These are phyloP conservation scores for Aphrocallistes beatrix DNA, from an alignment of 37 sponge, comb jelly and placozoan genomes.

Conservation along the genomic window DNA sequence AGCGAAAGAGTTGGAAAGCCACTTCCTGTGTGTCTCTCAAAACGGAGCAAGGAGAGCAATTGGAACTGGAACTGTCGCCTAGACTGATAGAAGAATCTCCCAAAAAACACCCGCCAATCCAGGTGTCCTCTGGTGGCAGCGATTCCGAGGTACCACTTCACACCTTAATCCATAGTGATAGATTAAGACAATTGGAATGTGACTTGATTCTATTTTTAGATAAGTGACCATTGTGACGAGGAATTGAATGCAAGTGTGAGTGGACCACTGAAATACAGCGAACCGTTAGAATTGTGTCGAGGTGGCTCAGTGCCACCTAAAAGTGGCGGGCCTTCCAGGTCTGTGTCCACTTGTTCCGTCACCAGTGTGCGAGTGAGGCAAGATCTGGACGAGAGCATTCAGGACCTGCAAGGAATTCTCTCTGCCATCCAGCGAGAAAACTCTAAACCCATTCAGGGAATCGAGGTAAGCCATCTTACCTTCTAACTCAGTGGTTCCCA, in stretches of 20 bases:
- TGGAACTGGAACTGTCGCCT: neutral
- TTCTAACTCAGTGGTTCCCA: no score
- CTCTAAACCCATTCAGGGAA: no score
- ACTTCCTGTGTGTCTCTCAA: neutral
- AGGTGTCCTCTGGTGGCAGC: neutral
- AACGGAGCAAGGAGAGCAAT: neutral
- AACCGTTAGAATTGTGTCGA: neutral
- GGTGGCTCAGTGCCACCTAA: neutral
- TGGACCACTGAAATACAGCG: neutral
- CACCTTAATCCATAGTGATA: neutral
- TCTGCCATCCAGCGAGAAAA: neutral
- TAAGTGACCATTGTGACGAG: constrained; percentile 13
- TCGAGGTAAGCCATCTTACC: no score
- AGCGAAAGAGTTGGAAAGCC: constrained; percentile 51
- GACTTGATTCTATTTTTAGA: constrained; percentile 6
- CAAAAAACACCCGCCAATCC: neutral
- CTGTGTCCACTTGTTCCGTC: neutral
- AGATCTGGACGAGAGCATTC: neutral
- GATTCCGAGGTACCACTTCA: neutral
- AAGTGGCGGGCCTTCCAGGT: neutral
- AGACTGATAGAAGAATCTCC: neutral
- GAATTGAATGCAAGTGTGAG: neutral
- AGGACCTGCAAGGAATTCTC: neutral
- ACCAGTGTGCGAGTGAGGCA: neutral
- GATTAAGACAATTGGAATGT: no score